These are phyloP conservation scores for Antedon mediterranea DNA, from an alignment of 53 echinoderm and acorn worm species.

Conservation along the genomic window DNA sequence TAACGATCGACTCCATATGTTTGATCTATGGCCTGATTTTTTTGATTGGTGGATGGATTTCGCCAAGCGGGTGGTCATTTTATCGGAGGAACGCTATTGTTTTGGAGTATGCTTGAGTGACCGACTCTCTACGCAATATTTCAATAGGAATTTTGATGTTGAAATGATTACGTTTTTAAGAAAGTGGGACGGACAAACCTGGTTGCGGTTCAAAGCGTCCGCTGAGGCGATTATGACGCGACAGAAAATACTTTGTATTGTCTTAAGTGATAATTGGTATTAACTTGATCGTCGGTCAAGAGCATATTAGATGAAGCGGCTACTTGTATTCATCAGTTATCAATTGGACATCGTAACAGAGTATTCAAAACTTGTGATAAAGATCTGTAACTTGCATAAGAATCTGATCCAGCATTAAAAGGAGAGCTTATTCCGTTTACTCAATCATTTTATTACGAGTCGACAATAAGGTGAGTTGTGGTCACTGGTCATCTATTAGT, in stretches of 20 bases:
- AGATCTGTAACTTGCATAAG: not conserved
- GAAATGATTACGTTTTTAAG: not conserved
- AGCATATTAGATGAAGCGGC: not conserved
- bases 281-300: not conserved
- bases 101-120: not conserved
- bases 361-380: not conserved
- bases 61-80: not conserved
- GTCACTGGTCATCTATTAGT: not conserved
- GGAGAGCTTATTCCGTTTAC: not conserved
- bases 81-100: not conserved
- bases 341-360: not conserved
- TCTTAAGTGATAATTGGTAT: not conserved
- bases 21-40: not conserved
- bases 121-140: not conserved
- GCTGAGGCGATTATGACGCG: not conserved
- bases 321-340: not conserved
- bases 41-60: not conserved
- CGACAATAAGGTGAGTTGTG: not conserved
- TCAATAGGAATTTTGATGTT: not conserved
- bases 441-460: not conserved
- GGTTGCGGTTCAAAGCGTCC: not conserved
- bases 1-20: not conserved
- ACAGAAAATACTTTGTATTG: not conserved
- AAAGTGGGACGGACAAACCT: not conserved
- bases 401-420: not conserved